Evolutionary conservation across 2,888 invertebrate genomes (phyloP).

Genomic region (Heliconius ismenius): DNA sequence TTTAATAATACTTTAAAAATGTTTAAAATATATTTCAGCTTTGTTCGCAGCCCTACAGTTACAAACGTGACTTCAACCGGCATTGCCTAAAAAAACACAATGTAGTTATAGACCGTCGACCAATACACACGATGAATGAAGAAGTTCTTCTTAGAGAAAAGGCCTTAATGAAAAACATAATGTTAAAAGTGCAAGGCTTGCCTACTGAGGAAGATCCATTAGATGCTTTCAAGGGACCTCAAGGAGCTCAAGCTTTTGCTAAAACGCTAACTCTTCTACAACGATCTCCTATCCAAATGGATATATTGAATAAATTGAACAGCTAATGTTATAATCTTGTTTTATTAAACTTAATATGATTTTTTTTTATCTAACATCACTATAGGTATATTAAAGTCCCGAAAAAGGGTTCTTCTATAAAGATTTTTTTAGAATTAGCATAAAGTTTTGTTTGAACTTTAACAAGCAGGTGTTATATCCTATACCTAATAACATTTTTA

Average conservation of each 20-base stretch:
- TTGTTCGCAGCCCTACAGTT: conserved; percentile 57
- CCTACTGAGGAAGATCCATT: conserved; percentile 50
- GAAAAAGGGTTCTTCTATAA: not conserved
- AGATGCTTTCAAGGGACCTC: conserved; percentile 59
- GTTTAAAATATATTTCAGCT: conserved; percentile 53
- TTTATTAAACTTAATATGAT: no score
- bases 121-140: conserved; percentile 63
- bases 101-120: conserved; percentile 51
- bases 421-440: conserved; percentile 1
- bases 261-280: conserved; percentile 55
- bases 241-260: conserved; percentile 55
- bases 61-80: conserved; percentile 62
- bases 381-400: not conserved
- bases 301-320: no score
- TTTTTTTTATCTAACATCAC: no score
- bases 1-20: no score
- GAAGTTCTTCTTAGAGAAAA: conserved; percentile 60
- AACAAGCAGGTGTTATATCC: conserved; percentile 33
- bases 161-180: conserved; percentile 57
- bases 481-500: not conserved
- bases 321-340: no score
- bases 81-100: conserved; percentile 65
- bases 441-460: conserved; percentile 6
- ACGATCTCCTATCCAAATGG: not conserved
- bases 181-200: conserved; percentile 54